Evolutionary conservation across 2,113 vertebrate species (phyloP).

Genomic region (Tringa solitaria): DNA sequence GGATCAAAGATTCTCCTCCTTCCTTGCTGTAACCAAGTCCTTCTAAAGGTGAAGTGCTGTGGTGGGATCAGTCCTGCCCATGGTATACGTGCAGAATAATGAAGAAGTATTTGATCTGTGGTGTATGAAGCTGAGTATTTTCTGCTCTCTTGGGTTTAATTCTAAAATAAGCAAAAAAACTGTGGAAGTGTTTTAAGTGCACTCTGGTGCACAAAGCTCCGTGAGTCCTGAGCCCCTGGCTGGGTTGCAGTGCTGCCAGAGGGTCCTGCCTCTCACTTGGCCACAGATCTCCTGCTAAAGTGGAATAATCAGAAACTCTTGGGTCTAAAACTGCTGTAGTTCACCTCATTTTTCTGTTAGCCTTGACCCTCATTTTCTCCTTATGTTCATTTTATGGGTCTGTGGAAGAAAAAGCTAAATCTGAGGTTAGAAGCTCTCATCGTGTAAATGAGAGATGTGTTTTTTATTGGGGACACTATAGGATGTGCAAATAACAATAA

Average conservation of each 20-base stretch:
- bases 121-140: neutral
- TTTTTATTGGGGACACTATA: fast-evolving
- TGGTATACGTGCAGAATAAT: fast-evolving
- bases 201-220: neutral
- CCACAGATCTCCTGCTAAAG: neutral
- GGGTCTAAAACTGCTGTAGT: neutral
- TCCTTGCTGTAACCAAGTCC: neutral
- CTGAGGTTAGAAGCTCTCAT: neutral
- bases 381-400: neutral
- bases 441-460: neutral
- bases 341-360: neutral
- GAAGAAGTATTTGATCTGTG: neutral
- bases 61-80: neutral
- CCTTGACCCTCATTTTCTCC: neutral
- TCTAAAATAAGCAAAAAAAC: neutral
- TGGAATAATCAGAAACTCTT: neutral
- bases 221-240: neutral
- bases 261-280: neutral
- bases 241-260: neutral
- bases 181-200: neutral
- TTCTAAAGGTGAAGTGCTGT: neutral
- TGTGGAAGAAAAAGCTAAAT: neutral
- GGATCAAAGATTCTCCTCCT: neutral
- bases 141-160: neutral
- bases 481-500: neutral